Conservation (phyloP, 2,797 vertebrate species). For the Hyperoplus lanceolatus region DNA sequence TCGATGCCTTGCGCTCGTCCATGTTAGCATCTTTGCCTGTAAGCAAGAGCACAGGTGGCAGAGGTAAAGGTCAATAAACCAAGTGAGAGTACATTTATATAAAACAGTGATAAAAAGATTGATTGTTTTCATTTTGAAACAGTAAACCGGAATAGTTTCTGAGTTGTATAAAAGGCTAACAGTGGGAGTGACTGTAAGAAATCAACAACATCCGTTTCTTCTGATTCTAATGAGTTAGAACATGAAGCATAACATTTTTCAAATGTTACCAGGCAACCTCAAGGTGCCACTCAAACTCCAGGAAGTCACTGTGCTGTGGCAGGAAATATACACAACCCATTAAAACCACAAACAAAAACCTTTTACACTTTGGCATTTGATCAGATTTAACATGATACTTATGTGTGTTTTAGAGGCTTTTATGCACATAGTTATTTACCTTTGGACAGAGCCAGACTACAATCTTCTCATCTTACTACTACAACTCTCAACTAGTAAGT, state of each 20-base stretch:
- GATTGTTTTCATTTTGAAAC: neutral
- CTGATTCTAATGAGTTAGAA: neutral
- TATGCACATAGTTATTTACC: too few relatives aligned
- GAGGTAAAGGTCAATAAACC: neutral
- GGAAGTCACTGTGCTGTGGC: neutral
- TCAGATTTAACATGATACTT: neutral
- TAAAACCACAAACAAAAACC: neutral
- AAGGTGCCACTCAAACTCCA: neutral
- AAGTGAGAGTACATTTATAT: neutral
- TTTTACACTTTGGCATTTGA: neutral
- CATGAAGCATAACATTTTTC: neutral
- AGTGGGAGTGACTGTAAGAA: neutral
- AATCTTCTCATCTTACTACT: neutral
- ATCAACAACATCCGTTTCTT: neutral
- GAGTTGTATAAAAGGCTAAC: neutral
- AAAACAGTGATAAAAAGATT: too few relatives aligned
- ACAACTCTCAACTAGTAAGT: neutral
- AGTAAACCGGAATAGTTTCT: neutral
- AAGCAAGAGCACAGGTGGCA: neutral
- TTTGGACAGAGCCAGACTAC: neutral
- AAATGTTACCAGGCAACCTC: neutral
- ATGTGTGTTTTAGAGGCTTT: neutral
- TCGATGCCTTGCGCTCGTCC: conserved; percentile 93
- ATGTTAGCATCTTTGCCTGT: conserved; percentile 93
- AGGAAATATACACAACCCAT: neutral